Percentiles rank a stretch among this genome's conserved stretches.
These are phyloP conservation scores for Charaxes varanes DNA, from an alignment of 1,140 invertebrate species.

Conservation along the genomic window DNA sequence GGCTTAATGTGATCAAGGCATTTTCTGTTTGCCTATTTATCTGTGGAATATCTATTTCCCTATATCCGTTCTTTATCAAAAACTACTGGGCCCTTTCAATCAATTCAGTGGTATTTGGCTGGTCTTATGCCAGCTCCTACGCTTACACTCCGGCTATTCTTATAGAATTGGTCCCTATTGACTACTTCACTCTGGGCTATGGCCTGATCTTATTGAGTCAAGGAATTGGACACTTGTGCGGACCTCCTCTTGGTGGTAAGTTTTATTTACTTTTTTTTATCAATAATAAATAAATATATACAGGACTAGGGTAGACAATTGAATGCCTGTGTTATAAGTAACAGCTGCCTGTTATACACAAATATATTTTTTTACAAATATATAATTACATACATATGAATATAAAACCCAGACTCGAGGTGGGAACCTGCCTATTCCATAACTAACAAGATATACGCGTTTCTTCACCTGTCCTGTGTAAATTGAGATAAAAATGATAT, in stretches of 20 bases:
- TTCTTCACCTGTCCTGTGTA: no score
- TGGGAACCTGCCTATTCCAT: no score
- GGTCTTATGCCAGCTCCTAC: conserved; percentile 90
- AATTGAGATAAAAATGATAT: no score
- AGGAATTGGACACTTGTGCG: conserved; percentile 79
- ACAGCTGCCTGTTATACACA: no score
- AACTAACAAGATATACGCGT: no score
- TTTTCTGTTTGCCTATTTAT: conserved; percentile 85
- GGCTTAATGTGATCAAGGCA: conserved; percentile 87
- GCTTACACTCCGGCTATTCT: conserved; percentile 90
- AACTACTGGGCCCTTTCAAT: conserved; percentile 75
- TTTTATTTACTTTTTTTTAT: conserved; percentile 2
- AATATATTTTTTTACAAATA: no score
- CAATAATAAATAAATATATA: no score
- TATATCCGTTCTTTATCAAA: conserved; percentile 79
- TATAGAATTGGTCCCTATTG: conserved; percentile 74
- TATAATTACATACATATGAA: no score
- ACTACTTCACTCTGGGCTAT: conserved; percentile 89
- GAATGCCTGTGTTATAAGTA: no score
- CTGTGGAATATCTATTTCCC: conserved; percentile 82
- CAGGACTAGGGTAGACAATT: no score
- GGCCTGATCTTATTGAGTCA: conserved; percentile 90
- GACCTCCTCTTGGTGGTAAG: conserved; percentile 78
- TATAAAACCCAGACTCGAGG: no score
- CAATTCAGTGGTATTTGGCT: conserved; percentile 81